Evolutionary conservation across 2,888 invertebrate species (phyloP).

Genomic region (Melolontha melolontha): DNA sequence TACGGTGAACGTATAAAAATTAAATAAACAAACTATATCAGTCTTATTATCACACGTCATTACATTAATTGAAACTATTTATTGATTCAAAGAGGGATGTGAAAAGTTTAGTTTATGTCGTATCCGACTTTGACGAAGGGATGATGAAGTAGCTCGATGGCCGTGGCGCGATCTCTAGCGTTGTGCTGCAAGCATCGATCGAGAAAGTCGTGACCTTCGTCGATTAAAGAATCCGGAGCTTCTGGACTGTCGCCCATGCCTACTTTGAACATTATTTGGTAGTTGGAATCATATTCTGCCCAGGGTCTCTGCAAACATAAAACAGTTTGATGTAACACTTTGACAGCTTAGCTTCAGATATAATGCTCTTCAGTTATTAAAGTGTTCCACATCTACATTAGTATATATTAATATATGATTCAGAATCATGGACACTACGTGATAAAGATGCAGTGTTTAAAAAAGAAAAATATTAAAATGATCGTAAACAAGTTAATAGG

Average conservation of each 20-base stretch:
- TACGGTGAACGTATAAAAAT: constrained; percentile 22
- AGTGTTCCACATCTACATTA: no score
- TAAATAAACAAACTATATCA: constrained; percentile 27
- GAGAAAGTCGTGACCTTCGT: constrained; percentile 87
- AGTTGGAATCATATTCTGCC: constrained; percentile 92
- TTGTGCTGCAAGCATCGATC: constrained; percentile 85
- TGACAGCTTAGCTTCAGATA: no score
- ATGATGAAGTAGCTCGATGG: constrained; percentile 78
- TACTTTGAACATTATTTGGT: constrained; percentile 96
- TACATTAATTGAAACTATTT: constrained; percentile 2
- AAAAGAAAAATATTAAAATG: no score
- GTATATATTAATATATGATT: no score
- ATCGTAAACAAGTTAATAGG: no score
- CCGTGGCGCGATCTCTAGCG: constrained; percentile 78
- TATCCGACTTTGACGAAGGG: constrained; percentile 78
- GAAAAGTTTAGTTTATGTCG: constrained; percentile 46
- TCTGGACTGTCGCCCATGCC: constrained; percentile 90
- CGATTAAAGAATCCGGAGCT: constrained; percentile 80
- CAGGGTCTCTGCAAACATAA: constrained; percentile 80
- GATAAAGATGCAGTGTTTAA: no score
- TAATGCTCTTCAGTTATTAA: no score
- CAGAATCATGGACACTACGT: no score
- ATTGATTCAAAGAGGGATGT: background rate
- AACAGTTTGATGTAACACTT: background rate
- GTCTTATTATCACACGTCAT: constrained; percentile 37